These are phyloP conservation scores for Dicyrtoma fusca DNA, from an alignment of 2,888 invertebrate species.

Conservation along the genomic window DNA sequence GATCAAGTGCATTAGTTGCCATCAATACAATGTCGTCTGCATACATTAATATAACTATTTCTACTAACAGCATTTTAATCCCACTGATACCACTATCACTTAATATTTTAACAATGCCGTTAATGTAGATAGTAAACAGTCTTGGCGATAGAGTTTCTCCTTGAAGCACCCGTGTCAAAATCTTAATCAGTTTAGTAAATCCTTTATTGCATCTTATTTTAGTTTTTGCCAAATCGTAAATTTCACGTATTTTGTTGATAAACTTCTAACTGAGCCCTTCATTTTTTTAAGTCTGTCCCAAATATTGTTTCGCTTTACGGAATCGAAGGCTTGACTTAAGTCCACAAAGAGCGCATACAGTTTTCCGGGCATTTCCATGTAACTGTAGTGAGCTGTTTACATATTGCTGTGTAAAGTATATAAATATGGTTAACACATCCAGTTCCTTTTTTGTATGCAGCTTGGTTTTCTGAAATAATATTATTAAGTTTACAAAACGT, in stretches of 20 bases:
- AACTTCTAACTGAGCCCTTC: not conserved
- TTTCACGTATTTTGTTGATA: too few relatives aligned
- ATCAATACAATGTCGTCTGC: too few relatives aligned
- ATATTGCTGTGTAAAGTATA: not conserved
- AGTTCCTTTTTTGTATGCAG: constrained; percentile 9
- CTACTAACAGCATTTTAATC: too few relatives aligned
- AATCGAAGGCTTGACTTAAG: not conserved
- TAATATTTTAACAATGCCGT: too few relatives aligned
- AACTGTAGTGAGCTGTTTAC: not conserved
- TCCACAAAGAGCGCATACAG: constrained; percentile 1
- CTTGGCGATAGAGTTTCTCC: too few relatives aligned
- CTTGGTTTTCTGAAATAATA: constrained; percentile 18
- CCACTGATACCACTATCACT: too few relatives aligned
- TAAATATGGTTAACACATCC: constrained; percentile 23
- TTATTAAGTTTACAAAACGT: not conserved
- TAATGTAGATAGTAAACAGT: too few relatives aligned
- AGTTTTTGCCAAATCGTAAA: not conserved
- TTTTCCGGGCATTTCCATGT: too few relatives aligned
- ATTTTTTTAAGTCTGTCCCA: not conserved
- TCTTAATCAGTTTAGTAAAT: too few relatives aligned
- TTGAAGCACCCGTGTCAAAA: too few relatives aligned
- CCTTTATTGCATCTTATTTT: not conserved
- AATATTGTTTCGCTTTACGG: not conserved
- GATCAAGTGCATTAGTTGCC: too few relatives aligned
- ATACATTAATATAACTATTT: too few relatives aligned